A percentile compares a stretch with the other conserved stretches of the same genome.
These are phyloP conservation scores for Geotrupes spiniger DNA, from an alignment of 2,888 invertebrate species.

Conservation along the genomic window DNA sequence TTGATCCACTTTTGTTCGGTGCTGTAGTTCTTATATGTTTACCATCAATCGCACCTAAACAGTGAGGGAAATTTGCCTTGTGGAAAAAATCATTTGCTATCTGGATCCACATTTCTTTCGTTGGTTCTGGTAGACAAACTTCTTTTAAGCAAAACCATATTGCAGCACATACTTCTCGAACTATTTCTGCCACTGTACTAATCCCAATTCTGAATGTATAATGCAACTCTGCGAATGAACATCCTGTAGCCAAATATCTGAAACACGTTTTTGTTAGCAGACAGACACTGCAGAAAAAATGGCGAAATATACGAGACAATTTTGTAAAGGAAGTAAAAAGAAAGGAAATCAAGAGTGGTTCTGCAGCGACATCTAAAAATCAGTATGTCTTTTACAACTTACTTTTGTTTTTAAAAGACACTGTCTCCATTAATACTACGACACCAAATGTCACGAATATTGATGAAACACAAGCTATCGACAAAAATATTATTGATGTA, in stretches of 20 bases:
- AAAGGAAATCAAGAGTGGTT: conserved; percentile 10
- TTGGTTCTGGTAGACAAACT: conserved; percentile 12
- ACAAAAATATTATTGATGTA: too few relatives aligned
- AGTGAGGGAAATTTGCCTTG: conserved; percentile 30
- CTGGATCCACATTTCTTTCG: conserved; percentile 23
- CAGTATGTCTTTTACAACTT: conserved; percentile 4
- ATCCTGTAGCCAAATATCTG: conserved; percentile 18
- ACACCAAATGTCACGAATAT: not conserved
- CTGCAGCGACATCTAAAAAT: conserved; percentile 7
- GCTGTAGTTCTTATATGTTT: conserved; percentile 29
- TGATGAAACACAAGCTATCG: not conserved
- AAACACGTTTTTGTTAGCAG: not conserved
- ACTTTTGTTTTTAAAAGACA: conserved; percentile 9
- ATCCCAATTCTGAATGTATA: conserved; percentile 14
- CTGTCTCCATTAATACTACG: conserved; percentile 2
- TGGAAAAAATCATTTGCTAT: conserved; percentile 24
- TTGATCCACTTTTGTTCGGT: conserved; percentile 27
- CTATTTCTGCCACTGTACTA: conserved; percentile 12
- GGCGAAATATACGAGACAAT: conserved; percentile 3
- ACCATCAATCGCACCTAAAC: conserved; percentile 30
- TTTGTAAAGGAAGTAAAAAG: conserved; percentile 7
- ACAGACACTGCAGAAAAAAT: not conserved
- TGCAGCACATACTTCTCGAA: conserved; percentile 9
- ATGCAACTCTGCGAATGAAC: conserved; percentile 11
- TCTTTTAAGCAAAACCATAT: conserved; percentile 12